Evolutionary conservation across 35 echinoderm and acorn worm genomes (phyloP).

Genomic region (Holothuria glaberrima): DNA sequence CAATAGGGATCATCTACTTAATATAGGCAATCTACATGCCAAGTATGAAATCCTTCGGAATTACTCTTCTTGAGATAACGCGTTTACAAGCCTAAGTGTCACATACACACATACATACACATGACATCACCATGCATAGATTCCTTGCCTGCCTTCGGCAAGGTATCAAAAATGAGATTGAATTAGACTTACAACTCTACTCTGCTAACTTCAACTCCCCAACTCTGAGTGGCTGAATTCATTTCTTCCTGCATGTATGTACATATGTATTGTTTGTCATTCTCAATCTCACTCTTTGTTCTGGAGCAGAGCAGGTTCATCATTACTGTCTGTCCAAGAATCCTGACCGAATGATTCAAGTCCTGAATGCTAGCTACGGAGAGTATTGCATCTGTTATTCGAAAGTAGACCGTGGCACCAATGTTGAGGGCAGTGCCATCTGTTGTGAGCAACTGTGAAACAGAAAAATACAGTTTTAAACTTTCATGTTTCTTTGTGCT

Average conservation of each 20-base stretch:
- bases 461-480: neutral
- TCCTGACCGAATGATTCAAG: slow-evolving; percentile 85
- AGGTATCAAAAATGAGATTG: neutral
- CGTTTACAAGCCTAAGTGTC: too few species aligned
- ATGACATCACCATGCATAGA: too few species aligned
- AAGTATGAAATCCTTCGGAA: too few species aligned
- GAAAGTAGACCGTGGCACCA: slow-evolving; percentile 86
- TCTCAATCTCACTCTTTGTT: slow-evolving; percentile 58
- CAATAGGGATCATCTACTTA: too few species aligned
- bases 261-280: slow-evolving; percentile 69
- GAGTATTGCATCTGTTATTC: slow-evolving; percentile 78
- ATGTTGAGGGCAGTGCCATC: slow-evolving; percentile 89
- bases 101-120: too few species aligned
- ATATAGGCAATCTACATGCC: too few species aligned
- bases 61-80: too few species aligned
- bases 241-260: slow-evolving; percentile 79
- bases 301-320: slow-evolving; percentile 65
- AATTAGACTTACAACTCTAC: slow-evolving; percentile 98
- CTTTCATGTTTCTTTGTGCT: too few species aligned
- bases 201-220: slow-evolving; percentile 93
- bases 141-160: too few species aligned
- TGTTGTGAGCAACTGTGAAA: slow-evolving; percentile 75
- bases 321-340: slow-evolving; percentile 82
- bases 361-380: slow-evolving; percentile 87
- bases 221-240: slow-evolving; percentile 82